A percentile compares a stretch with the other conserved stretches of the same genome.
Conservation (phyloP, 1,140 invertebrate species). For the Nasonia longicornis region DNA sequence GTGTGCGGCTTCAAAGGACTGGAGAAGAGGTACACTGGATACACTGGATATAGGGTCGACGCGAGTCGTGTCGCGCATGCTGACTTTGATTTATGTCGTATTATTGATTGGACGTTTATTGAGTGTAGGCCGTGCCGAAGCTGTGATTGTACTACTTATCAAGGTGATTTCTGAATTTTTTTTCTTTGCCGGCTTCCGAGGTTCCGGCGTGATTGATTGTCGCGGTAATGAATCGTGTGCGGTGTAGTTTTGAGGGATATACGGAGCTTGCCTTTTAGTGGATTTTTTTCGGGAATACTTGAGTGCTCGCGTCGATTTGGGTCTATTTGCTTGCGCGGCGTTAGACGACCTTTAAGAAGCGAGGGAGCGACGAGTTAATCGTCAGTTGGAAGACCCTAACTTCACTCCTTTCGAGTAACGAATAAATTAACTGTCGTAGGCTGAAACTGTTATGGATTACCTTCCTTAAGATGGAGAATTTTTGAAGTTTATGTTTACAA, state of each 20-base stretch:
- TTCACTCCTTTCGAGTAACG: background rate
- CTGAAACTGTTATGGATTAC: background rate
- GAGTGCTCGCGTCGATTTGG: constrained; percentile 12
- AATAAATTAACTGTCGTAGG: background rate
- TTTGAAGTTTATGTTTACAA: no score
- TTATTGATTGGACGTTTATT: constrained; percentile 35
- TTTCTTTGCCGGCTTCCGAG: background rate
- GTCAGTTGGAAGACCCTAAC: background rate
- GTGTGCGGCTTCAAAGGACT: background rate
- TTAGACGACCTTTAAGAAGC: background rate
- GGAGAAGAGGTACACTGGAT: background rate
- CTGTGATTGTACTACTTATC: constrained; percentile 13
- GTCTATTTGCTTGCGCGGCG: background rate
- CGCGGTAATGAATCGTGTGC: constrained; percentile 8
- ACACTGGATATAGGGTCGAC: background rate
- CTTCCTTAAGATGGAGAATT: background rate
- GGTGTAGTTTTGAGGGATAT: background rate
- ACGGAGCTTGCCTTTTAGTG: background rate
- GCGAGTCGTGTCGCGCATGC: background rate
- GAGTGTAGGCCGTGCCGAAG: constrained; percentile 3
- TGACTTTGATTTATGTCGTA: constrained; percentile 37
- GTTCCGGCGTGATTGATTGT: constrained; percentile 12
- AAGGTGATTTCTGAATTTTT: constrained; percentile 4
- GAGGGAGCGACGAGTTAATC: background rate
- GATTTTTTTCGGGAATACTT: background rate